Conservation (phyloP, 2,888 invertebrate species). For the Drosophila vallismaia region DNA sequence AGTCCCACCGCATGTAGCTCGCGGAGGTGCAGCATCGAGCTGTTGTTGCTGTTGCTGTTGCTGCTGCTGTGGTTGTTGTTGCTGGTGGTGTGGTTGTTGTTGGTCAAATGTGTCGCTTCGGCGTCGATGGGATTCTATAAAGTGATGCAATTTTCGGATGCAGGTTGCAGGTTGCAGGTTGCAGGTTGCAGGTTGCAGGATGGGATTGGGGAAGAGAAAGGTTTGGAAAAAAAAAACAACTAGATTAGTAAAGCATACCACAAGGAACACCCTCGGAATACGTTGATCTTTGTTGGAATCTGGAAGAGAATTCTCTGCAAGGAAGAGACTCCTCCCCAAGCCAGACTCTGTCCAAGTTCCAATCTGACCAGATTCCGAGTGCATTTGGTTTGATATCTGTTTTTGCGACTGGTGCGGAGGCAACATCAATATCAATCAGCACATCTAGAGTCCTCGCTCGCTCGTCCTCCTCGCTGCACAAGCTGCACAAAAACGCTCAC, state of each 20-base stretch:
- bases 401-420: conserved; percentile 83
- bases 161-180: neutral
- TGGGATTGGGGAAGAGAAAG: conserved; percentile 6
- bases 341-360: too few relatives aligned
- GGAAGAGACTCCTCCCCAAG: too few relatives aligned
- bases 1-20: conserved; percentile 82
- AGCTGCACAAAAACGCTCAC: conserved; percentile 82
- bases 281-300: too few relatives aligned
- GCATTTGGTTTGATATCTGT: conserved; percentile 50
- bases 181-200: neutral
- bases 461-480: conserved; percentile 81
- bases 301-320: too few relatives aligned
- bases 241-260: conserved; percentile 40
- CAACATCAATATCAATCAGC: conserved; percentile 47
- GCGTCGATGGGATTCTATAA: conserved; percentile 64
- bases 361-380: neutral
- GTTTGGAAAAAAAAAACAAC: conserved; percentile 24
- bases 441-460: conserved; percentile 17
- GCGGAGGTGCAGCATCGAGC: conserved; percentile 77
- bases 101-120: conserved; percentile 69
- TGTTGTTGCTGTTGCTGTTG: conserved; percentile 69
- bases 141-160: too few relatives aligned
- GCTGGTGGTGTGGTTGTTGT: conserved; percentile 62
- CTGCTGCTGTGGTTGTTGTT: conserved; percentile 66
- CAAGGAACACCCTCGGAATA: neutral